Evolutionary conservation across 2,888 invertebrate species (phyloP).

Genomic region (Dorcus hopei): DNA sequence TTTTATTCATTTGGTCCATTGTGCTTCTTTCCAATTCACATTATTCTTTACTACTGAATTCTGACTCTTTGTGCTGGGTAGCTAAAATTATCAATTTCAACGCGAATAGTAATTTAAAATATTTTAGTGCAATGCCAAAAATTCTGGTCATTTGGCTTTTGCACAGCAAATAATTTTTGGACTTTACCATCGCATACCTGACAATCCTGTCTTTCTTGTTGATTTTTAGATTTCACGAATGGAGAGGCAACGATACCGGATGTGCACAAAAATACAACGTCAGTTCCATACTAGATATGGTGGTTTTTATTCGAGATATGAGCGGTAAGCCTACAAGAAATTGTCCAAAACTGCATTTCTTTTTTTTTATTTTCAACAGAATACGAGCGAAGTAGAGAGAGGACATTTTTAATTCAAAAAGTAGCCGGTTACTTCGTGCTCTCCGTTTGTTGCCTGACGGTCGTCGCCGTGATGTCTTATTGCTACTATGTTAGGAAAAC

Average conservation of each 20-base stretch:
- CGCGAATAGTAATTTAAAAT: no score
- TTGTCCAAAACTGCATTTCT: not conserved
- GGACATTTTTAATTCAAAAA: conserved; percentile 16
- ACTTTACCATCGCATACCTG: not conserved
- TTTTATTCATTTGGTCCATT: no score
- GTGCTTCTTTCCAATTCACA: no score
- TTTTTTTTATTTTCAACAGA: not conserved
- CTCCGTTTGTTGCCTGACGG: conserved; percentile 8
- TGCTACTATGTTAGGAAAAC: conserved; percentile 14
- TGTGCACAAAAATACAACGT: conserved; percentile 20
- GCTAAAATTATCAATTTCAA: no score
- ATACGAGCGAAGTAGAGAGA: conserved; percentile 6
- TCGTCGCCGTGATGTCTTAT: conserved; percentile 12
- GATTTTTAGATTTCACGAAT: conserved; percentile 23
- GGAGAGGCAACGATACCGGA: conserved; percentile 19
- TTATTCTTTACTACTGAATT: no score
- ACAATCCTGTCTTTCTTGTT: not conserved
- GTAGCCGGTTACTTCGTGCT: conserved; percentile 16
- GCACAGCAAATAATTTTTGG: not conserved
- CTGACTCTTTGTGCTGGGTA: no score
- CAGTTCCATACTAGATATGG: conserved; percentile 3
- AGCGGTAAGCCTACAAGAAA: not conserved
- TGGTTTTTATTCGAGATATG: not conserved
- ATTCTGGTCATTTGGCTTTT: no score
- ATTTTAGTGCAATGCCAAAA: no score